Evolutionary conservation across 1,140 invertebrate species (phyloP).

Genomic region (Ips nitidus): DNA sequence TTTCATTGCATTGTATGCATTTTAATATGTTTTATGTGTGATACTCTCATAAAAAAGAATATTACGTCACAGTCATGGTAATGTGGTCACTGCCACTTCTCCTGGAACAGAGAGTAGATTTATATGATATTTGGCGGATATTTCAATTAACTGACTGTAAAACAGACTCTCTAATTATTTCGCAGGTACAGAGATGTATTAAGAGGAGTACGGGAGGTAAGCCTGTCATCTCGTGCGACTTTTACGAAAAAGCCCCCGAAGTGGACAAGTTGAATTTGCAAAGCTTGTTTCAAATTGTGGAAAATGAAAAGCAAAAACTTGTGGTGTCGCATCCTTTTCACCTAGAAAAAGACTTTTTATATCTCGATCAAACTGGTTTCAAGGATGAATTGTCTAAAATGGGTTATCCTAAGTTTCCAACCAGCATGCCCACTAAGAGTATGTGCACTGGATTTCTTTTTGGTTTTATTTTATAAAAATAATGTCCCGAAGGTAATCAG

Average conservation of each 20-base stretch:
- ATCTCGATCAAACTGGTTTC: slow-evolving; percentile 24
- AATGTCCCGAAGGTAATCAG: slow-evolving; percentile 34
- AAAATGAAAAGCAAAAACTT: slow-evolving; percentile 63
- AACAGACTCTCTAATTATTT: too few species aligned
- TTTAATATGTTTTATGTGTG: too few species aligned
- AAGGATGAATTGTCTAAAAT: slow-evolving; percentile 20
- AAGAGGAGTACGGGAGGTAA: slow-evolving; percentile 54
- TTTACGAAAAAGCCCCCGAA: slow-evolving; percentile 54
- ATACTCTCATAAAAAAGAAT: too few species aligned
- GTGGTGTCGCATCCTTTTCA: slow-evolving; percentile 32
- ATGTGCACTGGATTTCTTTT: neutral
- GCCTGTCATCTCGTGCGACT: slow-evolving; percentile 57
- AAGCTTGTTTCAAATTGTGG: slow-evolving; percentile 63
- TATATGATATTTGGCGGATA: too few species aligned
- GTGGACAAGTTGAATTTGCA: slow-evolving; percentile 53
- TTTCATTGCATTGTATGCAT: too few species aligned
- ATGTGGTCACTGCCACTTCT: too few species aligned
- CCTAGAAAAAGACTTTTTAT: slow-evolving; percentile 1
- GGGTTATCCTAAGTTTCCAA: slow-evolving; percentile 43
- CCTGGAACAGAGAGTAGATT: too few species aligned
- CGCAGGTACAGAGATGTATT: slow-evolving; percentile 56
- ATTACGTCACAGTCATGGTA: too few species aligned
- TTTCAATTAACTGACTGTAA: too few species aligned
- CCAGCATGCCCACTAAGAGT: slow-evolving; percentile 40
- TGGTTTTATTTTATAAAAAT: neutral